These are phyloP conservation scores for Drosophila birchii DNA, from an alignment of 2,888 invertebrate species.

Conservation along the genomic window DNA sequence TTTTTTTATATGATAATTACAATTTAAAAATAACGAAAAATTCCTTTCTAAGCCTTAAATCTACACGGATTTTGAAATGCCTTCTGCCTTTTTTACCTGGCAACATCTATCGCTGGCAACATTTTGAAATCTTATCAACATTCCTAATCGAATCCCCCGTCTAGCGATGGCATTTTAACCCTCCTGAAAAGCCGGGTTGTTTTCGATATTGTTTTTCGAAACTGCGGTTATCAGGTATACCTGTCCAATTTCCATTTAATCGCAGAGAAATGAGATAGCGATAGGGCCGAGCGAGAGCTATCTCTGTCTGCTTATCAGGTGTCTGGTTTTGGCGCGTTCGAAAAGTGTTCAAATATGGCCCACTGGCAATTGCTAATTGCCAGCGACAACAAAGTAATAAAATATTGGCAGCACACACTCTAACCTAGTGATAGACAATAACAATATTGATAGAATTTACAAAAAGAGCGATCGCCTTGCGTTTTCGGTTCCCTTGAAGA, in stretches of 20 bases:
- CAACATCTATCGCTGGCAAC: slow-evolving; percentile 22
- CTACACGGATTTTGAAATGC: background rate
- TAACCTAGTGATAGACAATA: slow-evolving; percentile 14
- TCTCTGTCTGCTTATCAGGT: slow-evolving; percentile 40
- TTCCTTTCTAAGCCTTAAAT: background rate
- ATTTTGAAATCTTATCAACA: slow-evolving; percentile 21
- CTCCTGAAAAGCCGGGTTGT: slow-evolving; percentile 10
- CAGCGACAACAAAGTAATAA: slow-evolving; percentile 37
- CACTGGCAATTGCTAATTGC: slow-evolving; percentile 27
- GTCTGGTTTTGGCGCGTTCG: slow-evolving; percentile 29
- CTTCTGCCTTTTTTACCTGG: background rate
- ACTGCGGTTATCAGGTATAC: slow-evolving; percentile 19
- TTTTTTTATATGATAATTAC: background rate
- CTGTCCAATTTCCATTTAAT: slow-evolving; percentile 32
- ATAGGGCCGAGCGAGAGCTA: slow-evolving; percentile 16
- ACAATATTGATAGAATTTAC: slow-evolving; percentile 28
- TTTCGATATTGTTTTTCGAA: slow-evolving; percentile 31
- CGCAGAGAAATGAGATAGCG: slow-evolving; percentile 17
- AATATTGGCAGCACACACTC: slow-evolving; percentile 33
- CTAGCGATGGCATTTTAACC: slow-evolving; percentile 38
- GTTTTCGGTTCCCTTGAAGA: slow-evolving; percentile 7
- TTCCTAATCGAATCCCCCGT: slow-evolving; percentile 20
- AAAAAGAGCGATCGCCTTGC: slow-evolving; percentile 10
- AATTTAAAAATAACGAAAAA: no score
- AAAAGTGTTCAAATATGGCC: slow-evolving; percentile 36